These are phyloP conservation scores for Drosophila engyochracea DNA, from an alignment of 2,888 invertebrate genomes.

Conservation along the genomic window DNA sequence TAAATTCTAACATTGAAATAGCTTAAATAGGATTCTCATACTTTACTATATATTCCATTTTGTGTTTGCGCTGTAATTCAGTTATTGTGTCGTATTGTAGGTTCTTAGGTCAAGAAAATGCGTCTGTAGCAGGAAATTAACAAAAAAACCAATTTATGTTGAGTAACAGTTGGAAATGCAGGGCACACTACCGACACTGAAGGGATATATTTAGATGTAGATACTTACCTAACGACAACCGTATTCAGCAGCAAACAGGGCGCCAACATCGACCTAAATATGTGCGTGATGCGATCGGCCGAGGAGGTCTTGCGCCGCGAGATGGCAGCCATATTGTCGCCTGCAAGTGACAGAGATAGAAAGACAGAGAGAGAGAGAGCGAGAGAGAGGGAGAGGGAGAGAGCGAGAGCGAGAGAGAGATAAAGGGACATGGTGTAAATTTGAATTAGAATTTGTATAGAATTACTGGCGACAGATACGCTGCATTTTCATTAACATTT, in stretches of 20 bases:
- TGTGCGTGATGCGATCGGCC: conserved; percentile 85
- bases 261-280: conserved; percentile 85
- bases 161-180: background rate
- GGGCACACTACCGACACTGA: background rate
- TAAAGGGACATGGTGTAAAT: conserved; percentile 41
- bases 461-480: conserved; percentile 34
- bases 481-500: conserved; percentile 64
- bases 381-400: background rate
- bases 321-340: conserved; percentile 96
- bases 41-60: conserved; percentile 48
- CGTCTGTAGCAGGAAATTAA: conserved; percentile 65
- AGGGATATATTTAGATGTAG: background rate
- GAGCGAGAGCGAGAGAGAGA: background rate
- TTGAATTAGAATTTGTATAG: conserved; percentile 60
- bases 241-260: conserved; percentile 85
- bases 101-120: conserved; percentile 83
- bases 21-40: conserved; percentile 75
- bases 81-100: conserved; percentile 28
- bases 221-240: conserved; percentile 84
- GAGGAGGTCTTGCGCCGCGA: conserved; percentile 90
- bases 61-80: conserved; percentile 31
- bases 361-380: conserved; percentile 20
- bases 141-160: conserved; percentile 23
- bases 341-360: conserved; percentile 85
- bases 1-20: conserved; percentile 77